Conservation (phyloP, 2,113 vertebrate species). For the Tragelaphus scriptus region DNA sequence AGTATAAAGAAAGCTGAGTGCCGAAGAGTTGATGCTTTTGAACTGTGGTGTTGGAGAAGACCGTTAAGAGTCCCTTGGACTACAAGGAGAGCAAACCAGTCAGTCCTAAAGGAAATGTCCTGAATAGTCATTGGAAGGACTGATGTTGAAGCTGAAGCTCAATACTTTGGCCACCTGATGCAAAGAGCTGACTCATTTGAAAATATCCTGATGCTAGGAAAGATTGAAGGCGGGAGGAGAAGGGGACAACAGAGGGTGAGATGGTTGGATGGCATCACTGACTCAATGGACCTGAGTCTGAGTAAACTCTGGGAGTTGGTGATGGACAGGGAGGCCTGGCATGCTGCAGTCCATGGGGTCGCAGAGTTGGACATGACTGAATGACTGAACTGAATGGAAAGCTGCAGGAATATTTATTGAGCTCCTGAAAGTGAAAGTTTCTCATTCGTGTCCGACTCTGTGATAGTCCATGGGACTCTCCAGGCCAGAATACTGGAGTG, state of each 20-base stretch:
- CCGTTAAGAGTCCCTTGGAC: background rate
- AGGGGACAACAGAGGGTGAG: background rate
- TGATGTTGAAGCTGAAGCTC: background rate
- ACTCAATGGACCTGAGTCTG: background rate
- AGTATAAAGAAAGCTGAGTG: background rate
- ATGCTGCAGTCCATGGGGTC: background rate
- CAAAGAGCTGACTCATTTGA: background rate
- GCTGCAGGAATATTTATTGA: background rate
- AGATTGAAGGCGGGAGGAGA: background rate
- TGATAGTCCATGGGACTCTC: background rate
- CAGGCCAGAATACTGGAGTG: background rate
- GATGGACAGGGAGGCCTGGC: background rate
- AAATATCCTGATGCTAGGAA: background rate
- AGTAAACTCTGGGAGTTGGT: background rate
- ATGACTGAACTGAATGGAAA: background rate
- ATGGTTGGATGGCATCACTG: background rate
- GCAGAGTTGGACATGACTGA: background rate
- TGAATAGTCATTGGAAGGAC: background rate
- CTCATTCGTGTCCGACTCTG: background rate
- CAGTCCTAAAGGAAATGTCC: background rate
- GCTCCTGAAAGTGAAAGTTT: background rate
- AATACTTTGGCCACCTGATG: background rate
- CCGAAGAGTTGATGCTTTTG: background rate
- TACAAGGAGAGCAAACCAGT: background rate
- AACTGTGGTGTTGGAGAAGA: background rate